phyloP scores from a whole-genome alignment of 2,113 vertebrate genomes.

The Colistium nudipinnis region DNA sequence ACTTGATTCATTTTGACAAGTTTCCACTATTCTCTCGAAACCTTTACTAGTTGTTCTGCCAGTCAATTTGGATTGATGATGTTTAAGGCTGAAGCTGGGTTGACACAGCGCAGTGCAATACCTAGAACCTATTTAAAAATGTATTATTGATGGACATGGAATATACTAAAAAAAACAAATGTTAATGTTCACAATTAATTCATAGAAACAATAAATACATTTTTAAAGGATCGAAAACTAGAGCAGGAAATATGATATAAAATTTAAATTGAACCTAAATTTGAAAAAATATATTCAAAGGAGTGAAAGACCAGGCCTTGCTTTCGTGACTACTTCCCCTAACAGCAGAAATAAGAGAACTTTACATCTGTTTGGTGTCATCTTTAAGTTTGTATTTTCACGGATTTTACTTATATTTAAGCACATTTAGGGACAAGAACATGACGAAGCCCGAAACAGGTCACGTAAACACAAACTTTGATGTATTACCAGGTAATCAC shows the following conservation, averaged over 20 bases:
- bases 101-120: neutral
- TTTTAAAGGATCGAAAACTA: neutral
- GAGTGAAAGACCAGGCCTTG: slow-evolving; percentile 43
- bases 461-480: neutral
- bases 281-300: too few relatives aligned
- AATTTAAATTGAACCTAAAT: neutral
- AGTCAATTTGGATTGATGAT: neutral
- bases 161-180: too few relatives aligned
- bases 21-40: neutral
- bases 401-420: slow-evolving; percentile 8
- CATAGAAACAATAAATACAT: neutral
- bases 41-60: neutral
- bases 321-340: slow-evolving; percentile 16
- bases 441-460: neutral
- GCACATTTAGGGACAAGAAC: neutral
- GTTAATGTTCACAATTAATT: too few relatives aligned
- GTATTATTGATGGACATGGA: neutral
- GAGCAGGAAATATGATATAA: neutral
- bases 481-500: neutral
- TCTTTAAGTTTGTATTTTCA: slow-evolving; percentile 23
- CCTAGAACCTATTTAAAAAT: neutral
- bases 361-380: slow-evolving; percentile 31
- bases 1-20: too few relatives aligned
- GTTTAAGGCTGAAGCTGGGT: neutral
- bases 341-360: slow-evolving; percentile 39